These are phyloP conservation scores for Lordiphosa fenestrarum DNA, from an alignment of 2,888 invertebrate species.

Conservation along the genomic window DNA sequence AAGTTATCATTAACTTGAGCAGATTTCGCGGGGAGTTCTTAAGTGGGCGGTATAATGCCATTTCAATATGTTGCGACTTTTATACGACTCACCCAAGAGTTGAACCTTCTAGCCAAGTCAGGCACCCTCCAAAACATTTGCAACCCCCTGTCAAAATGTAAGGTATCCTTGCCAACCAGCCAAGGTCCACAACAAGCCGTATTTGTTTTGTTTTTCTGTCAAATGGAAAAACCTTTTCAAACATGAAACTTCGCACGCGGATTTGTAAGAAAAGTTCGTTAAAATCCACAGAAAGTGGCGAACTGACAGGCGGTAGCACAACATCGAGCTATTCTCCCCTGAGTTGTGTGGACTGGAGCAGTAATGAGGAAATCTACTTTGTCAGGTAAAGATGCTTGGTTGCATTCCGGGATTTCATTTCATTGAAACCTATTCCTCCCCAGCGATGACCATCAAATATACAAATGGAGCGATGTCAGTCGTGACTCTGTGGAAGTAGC, in stretches of 20 bases:
- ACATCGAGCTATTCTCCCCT: slow-evolving; percentile 84
- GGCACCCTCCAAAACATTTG: slow-evolving; percentile 15
- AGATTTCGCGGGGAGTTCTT: too few species aligned
- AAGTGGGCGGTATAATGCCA: too few species aligned
- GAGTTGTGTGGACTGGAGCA: slow-evolving; percentile 95
- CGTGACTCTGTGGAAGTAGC: slow-evolving; percentile 89
- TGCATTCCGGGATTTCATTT: accelerated
- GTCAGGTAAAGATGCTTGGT: slow-evolving; percentile 84
- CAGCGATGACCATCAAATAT: slow-evolving; percentile 95
- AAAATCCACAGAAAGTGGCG: slow-evolving; percentile 36
- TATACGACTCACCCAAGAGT: too few species aligned
- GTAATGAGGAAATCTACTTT: slow-evolving; percentile 95
- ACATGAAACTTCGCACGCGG: slow-evolving; percentile 91
- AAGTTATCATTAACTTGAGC: too few species aligned
- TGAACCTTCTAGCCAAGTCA: slow-evolving; percentile 33
- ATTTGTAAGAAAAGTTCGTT: slow-evolving; percentile 87
- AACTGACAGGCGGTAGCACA: slow-evolving; percentile 11
- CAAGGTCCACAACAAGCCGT: not conserved
- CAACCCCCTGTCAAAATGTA: slow-evolving; percentile 22
- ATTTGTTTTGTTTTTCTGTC: not conserved
- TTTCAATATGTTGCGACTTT: too few species aligned
- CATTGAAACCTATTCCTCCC: too few species aligned
- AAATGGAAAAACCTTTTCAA: slow-evolving; percentile 20
- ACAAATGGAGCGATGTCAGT: slow-evolving; percentile 93
- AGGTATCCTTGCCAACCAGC: not conserved